phyloP scores from a whole-genome alignment of 2,113 vertebrate genomes.

The Garra rufa region DNA sequence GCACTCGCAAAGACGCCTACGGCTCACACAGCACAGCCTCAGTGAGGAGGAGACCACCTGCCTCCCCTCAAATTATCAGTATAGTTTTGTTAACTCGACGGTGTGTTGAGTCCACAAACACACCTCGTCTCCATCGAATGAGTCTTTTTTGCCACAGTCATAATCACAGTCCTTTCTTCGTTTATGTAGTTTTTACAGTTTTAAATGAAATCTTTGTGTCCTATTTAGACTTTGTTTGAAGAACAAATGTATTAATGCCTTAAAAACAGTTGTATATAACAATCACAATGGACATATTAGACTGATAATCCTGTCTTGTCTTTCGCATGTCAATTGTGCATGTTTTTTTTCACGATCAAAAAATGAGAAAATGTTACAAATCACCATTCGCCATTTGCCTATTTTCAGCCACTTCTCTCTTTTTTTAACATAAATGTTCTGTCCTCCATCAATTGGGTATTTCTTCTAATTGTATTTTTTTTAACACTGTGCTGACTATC shows the following conservation, averaged over 20 bases:
- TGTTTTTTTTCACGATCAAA: slow-evolving; percentile 43
- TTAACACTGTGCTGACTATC: slow-evolving; percentile 45
- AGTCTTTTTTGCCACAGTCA: not conserved
- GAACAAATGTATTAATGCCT: slow-evolving; percentile 55
- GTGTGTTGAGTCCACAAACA: not conserved
- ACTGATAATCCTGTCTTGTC: slow-evolving; percentile 50
- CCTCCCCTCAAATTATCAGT: slow-evolving; percentile 18
- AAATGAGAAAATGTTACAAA: slow-evolving; percentile 19
- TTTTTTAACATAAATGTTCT: not conserved
- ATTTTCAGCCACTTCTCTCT: not conserved
- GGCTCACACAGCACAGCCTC: slow-evolving; percentile 29
- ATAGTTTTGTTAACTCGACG: not conserved
- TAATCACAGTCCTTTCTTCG: not conserved
- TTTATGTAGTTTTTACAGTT: not conserved
- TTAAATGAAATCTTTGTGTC: slow-evolving; percentile 11
- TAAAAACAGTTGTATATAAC: slow-evolving; percentile 57
- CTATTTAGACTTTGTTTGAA: slow-evolving; percentile 32
- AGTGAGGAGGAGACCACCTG: slow-evolving; percentile 30
- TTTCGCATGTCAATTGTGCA: slow-evolving; percentile 54
- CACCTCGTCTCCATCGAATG: not conserved
- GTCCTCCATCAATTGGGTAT: not conserved
- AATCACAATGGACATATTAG: slow-evolving; percentile 53
- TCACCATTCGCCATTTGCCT: slow-evolving; percentile 11
- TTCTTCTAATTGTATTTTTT: slow-evolving; percentile 5
- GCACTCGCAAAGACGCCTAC: slow-evolving; percentile 22